These are phyloP conservation scores for Oryzaephilus surinamensis DNA, from an alignment of 1,140 invertebrate genomes.

Conservation along the genomic window DNA sequence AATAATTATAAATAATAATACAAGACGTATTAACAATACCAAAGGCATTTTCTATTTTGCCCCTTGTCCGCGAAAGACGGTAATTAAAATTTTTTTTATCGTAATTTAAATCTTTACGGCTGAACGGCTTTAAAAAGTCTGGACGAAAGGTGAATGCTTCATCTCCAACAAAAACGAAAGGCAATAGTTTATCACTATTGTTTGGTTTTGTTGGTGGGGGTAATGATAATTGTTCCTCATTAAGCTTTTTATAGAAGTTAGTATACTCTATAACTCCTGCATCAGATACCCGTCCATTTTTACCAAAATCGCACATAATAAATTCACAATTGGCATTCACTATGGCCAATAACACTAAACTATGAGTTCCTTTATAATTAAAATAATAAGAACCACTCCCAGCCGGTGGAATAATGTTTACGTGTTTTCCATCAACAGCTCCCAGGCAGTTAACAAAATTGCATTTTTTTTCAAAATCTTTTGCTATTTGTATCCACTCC, in stretches of 20 bases:
- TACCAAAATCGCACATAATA: slow-evolving; percentile 27
- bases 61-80: not conserved
- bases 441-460: slow-evolving; percentile 36
- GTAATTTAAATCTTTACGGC: not conserved
- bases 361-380: slow-evolving; percentile 31
- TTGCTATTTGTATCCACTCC: slow-evolving; percentile 26
- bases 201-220: slow-evolving; percentile 14
- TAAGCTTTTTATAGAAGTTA: slow-evolving; percentile 18
- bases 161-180: slow-evolving; percentile 27
- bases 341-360: slow-evolving; percentile 29
- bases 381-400: slow-evolving; percentile 30
- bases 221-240: slow-evolving; percentile 2
- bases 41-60: slow-evolving; percentile 8
- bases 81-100: slow-evolving; percentile 7
- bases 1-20: no score
- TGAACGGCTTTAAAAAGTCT: slow-evolving; percentile 1
- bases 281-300: slow-evolving; percentile 27
- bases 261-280: slow-evolving; percentile 25
- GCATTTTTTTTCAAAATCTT: slow-evolving; percentile 31
- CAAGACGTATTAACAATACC: no score
- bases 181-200: slow-evolving; percentile 14
- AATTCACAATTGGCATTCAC: slow-evolving; percentile 31
- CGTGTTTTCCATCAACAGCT: slow-evolving; percentile 36
- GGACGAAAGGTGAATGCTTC: slow-evolving; percentile 25
- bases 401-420: slow-evolving; percentile 21